Percentiles rank a stretch among this genome's conserved stretches.
phyloP scores from a whole-genome alignment of 2,888 invertebrate species.

The Apamea anceps region DNA sequence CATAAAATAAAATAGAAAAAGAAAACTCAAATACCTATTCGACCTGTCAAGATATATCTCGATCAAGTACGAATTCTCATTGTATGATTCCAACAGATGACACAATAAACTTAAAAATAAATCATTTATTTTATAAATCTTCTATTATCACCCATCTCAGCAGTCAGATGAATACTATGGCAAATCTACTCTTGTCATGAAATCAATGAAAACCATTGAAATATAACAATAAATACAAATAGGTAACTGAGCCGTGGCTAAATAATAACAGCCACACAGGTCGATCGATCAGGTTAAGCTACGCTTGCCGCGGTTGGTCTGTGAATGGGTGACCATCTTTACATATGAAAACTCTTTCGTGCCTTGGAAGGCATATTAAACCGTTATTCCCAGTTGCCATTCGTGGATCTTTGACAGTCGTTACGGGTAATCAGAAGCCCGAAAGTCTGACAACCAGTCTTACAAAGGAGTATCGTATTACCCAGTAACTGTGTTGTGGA shows the following conservation, averaged over 20 bases:
- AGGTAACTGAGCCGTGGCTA: too few relatives aligned
- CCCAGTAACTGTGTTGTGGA: neutral
- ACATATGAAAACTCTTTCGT: neutral
- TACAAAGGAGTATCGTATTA: neutral
- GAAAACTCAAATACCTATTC: neutral
- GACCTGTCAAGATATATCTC: neutral
- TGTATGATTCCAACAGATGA: neutral
- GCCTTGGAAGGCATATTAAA: neutral
- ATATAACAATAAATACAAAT: too few relatives aligned
- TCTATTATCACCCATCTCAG: neutral
- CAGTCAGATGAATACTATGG: neutral
- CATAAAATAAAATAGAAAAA: too few relatives aligned
- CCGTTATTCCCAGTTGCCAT: neutral
- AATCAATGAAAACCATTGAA: too few relatives aligned
- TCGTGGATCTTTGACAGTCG: neutral
- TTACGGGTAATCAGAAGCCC: neutral
- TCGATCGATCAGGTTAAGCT: too few relatives aligned
- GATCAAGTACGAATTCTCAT: neutral
- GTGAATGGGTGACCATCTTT: too few relatives aligned
- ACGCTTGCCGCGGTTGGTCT: too few relatives aligned
- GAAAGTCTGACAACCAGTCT: neutral
- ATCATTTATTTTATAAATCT: neutral
- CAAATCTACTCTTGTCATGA: neutral
- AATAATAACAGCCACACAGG: too few relatives aligned
- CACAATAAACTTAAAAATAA: neutral